Base-by-base conservation (phyloP, 2,888 invertebrate species). In the Ormyrus thymus region DNA sequence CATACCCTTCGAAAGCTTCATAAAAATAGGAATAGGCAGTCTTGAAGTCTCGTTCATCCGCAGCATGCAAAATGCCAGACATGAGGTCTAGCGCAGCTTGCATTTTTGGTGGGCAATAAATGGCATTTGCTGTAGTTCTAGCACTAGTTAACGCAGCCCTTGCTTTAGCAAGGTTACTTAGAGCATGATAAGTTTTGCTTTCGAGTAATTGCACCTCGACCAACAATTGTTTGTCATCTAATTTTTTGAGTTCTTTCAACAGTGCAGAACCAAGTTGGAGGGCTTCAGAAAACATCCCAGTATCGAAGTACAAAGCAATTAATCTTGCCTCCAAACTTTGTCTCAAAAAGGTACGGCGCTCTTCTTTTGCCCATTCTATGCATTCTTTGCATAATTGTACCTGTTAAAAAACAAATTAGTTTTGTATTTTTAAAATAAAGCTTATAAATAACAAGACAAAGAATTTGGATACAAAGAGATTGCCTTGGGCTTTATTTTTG, bases 1-100 rank as follows among this genome's bases (percentile, higher is more conserved):
- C 48, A 78, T 97, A 98, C 84, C 98, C 98, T 92, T 99, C 99
- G 90, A 99, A 99, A 11, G 98, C 98, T 92, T 99, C 99, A 90
- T 99, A 99, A 90, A 99, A 99, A 90, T 99, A 99, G 76, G 99
- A 99, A 91, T 98, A 99, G 64, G 98, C 99, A 78, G 99, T 99
- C 93, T 99, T 99, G 90, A 99, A 99, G 89, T 99, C 99, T 85
- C 97, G 95, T 90, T 99, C 99, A 89, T 99, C 99, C n/a, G 99
- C 99, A 9, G 99, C 99, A 91, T 99, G 99, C 76, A 99, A 92
- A 84, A 99, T 98, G 85, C 98, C 98, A 6, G 99, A 98, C 89
- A 99, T 98, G 83, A 98, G 92, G 91, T 99, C 99, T 56, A 99
- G 92, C 9, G 98, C 96, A 8, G 98, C 98, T 91, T 99, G 99